A percentile compares a stretch with the other conserved stretches of the same genome.
These are phyloP conservation scores for Ephydatia muelleri DNA, from an alignment of 37 sponge, comb jelly and placozoan genomes.

Conservation along the genomic window DNA sequence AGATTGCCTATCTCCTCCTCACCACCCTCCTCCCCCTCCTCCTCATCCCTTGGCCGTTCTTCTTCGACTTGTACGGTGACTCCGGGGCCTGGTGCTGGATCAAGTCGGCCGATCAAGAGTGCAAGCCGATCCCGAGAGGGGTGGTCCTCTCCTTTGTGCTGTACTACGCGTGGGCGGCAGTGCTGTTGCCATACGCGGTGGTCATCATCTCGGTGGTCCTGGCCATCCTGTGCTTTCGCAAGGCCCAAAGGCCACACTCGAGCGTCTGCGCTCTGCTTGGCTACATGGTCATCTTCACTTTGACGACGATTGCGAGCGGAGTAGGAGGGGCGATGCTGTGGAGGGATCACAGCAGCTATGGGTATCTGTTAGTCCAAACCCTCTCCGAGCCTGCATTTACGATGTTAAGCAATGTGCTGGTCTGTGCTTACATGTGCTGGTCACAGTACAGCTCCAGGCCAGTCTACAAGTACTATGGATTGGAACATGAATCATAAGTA, in stretches of 20 bases:
- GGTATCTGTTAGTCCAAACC: no score
- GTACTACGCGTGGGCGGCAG: not conserved
- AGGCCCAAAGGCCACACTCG: not conserved
- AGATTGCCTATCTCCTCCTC: not conserved
- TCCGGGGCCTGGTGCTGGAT: not conserved
- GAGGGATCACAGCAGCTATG: not conserved
- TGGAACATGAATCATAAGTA: not conserved
- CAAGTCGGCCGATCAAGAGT: not conserved
- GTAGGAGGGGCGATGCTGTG: not conserved
- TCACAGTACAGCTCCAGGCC: not conserved
- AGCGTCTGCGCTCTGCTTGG: not conserved
- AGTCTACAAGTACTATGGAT: not conserved
- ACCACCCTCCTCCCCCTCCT: not conserved
- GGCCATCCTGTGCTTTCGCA: not conserved
- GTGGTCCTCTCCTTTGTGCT: not conserved
- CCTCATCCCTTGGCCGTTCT: not conserved
- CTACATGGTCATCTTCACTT: not conserved
- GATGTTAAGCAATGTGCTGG: not conserved
- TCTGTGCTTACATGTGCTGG: not conserved
- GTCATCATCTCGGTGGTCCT: not conserved
- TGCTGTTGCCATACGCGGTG: not conserved
- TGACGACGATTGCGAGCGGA: not conserved
- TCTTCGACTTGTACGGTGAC: not conserved
- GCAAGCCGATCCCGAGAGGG: not conserved
- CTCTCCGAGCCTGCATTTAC: not conserved